Percentiles rank a stretch among this genome's conserved stretches.
Conservation (phyloP, 2,888 invertebrate genomes). For the Drepana falcataria region DNA sequence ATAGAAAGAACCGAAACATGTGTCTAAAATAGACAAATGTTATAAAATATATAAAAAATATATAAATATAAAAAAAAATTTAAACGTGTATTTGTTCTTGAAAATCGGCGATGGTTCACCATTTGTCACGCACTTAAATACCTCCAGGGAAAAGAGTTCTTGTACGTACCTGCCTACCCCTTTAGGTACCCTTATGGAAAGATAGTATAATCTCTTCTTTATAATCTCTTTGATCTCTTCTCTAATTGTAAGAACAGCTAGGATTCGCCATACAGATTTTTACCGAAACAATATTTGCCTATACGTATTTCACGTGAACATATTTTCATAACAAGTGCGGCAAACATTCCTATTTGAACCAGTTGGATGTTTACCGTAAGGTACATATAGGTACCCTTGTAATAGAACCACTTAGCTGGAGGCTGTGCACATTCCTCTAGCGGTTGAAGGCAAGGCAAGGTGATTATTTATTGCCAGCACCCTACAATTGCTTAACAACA, state of each 20-base stretch:
- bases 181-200: no score
- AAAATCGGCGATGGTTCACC: no score
- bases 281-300: not conserved
- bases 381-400: slow-evolving; percentile 4
- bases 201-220: no score
- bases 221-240: no score
- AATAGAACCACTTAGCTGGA: slow-evolving; percentile 21
- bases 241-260: not conserved
- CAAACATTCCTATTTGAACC: slow-evolving; percentile 15
- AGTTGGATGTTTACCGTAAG: slow-evolving; percentile 5
- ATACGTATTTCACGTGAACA: slow-evolving; percentile 7
- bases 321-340: slow-evolving; percentile 13
- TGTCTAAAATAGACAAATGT: no score
- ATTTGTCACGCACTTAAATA: no score
- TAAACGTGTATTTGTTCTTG: no score
- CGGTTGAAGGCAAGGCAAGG: slow-evolving; percentile 27
- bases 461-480: slow-evolving; percentile 29
- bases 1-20: not conserved
- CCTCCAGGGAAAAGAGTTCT: no score
- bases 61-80: no score
- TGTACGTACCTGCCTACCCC: no score
- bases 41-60: no score
- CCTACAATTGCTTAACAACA: slow-evolving; percentile 4
- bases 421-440: slow-evolving; percentile 32
- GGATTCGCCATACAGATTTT: not conserved